Percentiles rank a stretch among this genome's conserved stretches.
Conservation (phyloP, 2,797 vertebrate species). For the Lophotriccus pileatus region DNA sequence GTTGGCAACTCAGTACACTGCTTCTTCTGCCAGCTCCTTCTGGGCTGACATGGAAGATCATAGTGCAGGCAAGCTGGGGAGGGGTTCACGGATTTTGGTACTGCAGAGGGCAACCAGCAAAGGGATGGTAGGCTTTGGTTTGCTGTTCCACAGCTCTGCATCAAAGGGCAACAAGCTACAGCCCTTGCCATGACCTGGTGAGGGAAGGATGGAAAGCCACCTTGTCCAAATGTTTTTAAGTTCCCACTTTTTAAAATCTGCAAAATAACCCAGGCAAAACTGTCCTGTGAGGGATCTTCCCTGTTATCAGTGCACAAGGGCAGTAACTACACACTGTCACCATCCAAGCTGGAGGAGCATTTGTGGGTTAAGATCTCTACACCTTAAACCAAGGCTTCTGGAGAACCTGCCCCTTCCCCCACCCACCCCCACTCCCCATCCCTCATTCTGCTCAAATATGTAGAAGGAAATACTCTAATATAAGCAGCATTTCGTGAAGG, state of each 20-base stretch:
- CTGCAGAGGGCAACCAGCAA: rapidly evolving
- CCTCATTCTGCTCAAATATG: not conserved
- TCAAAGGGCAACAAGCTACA: rapidly evolving
- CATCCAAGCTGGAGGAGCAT: rapidly evolving
- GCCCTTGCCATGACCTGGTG: rapidly evolving
- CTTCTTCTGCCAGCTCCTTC: not conserved
- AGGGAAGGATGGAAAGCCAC: not conserved
- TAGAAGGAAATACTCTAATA: not conserved
- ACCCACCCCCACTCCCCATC: too few species aligned
- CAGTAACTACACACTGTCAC: rapidly evolving
- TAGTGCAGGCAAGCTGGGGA: not conserved
- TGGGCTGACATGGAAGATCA: not conserved
- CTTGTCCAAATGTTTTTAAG: not conserved
- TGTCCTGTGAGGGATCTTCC: not conserved
- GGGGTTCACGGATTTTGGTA: not conserved
- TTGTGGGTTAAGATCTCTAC: not conserved
- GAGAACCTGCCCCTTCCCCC: not conserved
- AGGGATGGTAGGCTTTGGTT: not conserved
- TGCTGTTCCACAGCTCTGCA: rapidly evolving
- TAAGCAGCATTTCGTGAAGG: not conserved
- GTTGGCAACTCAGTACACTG: not conserved
- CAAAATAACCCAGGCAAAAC: not conserved
- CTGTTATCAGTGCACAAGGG: not conserved
- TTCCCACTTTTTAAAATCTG: not conserved
- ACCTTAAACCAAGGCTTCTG: not conserved